Evolutionary conservation across 2,113 vertebrate species (phyloP), one percentile per base, ranked within the genome.

Genomic region (Epinephelus lanceolatus): DNA sequence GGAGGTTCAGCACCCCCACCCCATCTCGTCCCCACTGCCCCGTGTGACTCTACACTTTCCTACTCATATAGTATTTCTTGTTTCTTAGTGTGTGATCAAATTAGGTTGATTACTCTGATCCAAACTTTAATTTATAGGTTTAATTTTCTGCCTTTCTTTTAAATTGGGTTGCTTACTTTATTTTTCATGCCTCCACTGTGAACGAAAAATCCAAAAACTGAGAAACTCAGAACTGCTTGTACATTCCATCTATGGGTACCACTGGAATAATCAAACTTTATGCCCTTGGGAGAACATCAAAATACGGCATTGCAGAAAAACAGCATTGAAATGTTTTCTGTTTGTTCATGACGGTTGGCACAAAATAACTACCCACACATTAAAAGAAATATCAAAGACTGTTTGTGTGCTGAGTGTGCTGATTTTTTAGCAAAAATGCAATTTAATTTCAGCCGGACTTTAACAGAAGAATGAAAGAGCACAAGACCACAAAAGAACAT

Each of bases 1-100:
- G 84, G 85, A 83, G 75, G 23, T 47, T 69, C 76, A 80, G 5
- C 83, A 37, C 71, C 1, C 21, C 74, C 59, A 1, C 30, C 30
- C 30, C 30, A 5, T 5, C 30, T 30, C 4, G 30, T 30, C 30
- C 30, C 25, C 61, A 69, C 72, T 23, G 30, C 56, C 71, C 71
- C 3, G 47, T 85, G 69, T 89, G 72, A 79, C 63, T 81, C 75
- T 6, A 63, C 90, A 79, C 75, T 71, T 49, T 27, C 51, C 53
- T 62, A 15, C 68, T 76, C 55, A 75, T 65, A 51, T 45, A 52
- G 21, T 60, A 37, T 60, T 12, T 77, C 33, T 60, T 61, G 61
- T 76, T 66, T 67, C 27, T 80, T 8, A 67, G 47, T 27, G n/a
- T 47, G 37, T 10, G 21, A 27, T 27, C n/a, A 9, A 14, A 6